These are phyloP conservation scores for Epinotia nisella DNA, from an alignment of 2,888 invertebrate genomes.

Conservation along the genomic window DNA sequence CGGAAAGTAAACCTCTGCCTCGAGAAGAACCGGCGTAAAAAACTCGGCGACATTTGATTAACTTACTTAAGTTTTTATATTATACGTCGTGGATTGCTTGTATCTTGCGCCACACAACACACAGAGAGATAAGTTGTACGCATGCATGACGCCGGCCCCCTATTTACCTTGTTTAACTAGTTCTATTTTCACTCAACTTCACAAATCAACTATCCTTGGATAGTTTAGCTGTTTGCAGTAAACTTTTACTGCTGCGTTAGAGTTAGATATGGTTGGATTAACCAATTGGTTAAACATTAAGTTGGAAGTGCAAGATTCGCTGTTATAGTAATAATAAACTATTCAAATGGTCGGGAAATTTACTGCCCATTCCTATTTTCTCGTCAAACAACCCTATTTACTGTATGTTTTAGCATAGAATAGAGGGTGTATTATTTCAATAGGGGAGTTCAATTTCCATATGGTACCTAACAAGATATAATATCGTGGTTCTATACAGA, in stretches of 20 bases:
- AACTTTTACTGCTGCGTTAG: slow-evolving; percentile 19
- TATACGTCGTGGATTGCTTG: too few species aligned
- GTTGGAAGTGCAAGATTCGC: not conserved
- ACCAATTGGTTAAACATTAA: not conserved
- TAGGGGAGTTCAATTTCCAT: too few species aligned
- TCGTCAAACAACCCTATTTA: not conserved
- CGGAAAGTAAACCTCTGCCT: too few species aligned
- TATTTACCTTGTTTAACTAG: slow-evolving; percentile 27
- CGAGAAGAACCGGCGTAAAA: too few species aligned
- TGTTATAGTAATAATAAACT: slow-evolving; percentile 1
- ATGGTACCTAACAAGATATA: too few species aligned
- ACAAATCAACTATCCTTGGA: slow-evolving; percentile 2
- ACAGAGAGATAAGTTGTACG: not conserved
- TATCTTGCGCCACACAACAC: not conserved
- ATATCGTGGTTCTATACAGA: too few species aligned
- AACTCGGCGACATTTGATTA: too few species aligned
- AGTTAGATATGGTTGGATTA: not conserved
- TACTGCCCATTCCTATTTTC: not conserved
- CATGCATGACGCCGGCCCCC: slow-evolving; percentile 10
- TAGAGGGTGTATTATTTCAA: too few species aligned
- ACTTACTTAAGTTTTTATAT: too few species aligned
- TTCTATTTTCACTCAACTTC: slow-evolving; percentile 27
- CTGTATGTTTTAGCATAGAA: too few species aligned
- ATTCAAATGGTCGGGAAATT: not conserved
- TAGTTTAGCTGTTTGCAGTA: slow-evolving; percentile 13